Conservation (phyloP, 53 echinoderm and acorn worm species). For the Pentamera pediparva region DNA sequence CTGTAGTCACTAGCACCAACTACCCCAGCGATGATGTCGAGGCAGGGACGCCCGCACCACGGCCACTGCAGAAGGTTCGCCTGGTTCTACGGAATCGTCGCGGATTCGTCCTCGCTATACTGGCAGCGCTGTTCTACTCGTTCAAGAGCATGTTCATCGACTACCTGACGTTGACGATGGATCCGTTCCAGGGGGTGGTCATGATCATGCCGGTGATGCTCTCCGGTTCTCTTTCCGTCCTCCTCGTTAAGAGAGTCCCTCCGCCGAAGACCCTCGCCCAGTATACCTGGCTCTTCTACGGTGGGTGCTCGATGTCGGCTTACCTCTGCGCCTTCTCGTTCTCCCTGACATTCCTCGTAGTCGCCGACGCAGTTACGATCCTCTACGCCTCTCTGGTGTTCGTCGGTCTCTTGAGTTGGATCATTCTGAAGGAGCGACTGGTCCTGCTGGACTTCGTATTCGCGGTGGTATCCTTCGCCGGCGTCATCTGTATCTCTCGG, state of each 20-base stretch:
- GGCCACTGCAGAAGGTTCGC: not conserved
- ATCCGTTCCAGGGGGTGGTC: conserved; percentile 13
- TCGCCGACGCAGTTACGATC: not conserved
- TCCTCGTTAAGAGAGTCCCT: not conserved
- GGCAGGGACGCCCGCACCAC: not conserved
- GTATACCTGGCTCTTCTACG: not conserved
- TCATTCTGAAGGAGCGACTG: not conserved
- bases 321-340: not conserved
- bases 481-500: not conserved
- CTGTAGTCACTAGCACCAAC: not conserved
- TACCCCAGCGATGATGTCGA: not conserved
- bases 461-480: not conserved
- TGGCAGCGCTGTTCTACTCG: conserved; percentile 4
- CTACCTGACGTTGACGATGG: not conserved
- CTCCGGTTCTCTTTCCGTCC: not conserved
- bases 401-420: not conserved
- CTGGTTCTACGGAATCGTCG: not conserved
- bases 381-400: not conserved
- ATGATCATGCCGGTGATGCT: conserved; percentile 13
- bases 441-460: not conserved
- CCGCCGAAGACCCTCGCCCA: not conserved
- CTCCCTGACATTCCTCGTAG: not conserved
- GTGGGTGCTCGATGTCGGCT: not conserved
- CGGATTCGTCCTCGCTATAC: not conserved
- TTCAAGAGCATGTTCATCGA: conserved; percentile 12